Conservation (phyloP, 2,797 vertebrate genomes). For the Kryptolebias ocellatus region DNA sequence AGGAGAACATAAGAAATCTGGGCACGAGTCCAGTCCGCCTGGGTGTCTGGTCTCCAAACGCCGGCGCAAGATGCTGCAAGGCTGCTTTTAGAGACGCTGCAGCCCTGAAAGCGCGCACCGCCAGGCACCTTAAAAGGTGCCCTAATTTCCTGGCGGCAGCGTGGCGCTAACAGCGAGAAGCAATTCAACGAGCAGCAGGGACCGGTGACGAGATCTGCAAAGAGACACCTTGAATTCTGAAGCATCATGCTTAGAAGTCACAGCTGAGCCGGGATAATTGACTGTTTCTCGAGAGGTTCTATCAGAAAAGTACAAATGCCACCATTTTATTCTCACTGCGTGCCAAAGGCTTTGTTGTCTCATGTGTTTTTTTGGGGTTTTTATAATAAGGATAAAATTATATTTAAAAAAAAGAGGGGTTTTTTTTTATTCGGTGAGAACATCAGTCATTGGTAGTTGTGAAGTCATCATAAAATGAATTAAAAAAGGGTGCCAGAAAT, state of each 20-base stretch:
- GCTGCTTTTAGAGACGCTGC: conserved; percentile 17
- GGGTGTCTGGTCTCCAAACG: conserved; percentile 17
- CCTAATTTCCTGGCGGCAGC: not conserved
- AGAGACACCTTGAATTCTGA: conserved; percentile 3
- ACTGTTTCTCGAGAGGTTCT: not conserved
- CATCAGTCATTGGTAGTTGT: too few relatives aligned
- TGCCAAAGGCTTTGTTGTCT: not conserved
- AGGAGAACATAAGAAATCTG: conserved; percentile 23
- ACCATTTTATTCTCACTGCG: not conserved
- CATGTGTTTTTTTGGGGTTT: too few relatives aligned
- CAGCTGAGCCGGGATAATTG: not conserved
- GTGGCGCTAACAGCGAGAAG: not conserved
- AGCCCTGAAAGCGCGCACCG: conserved; percentile 16
- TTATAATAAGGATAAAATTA: too few relatives aligned
- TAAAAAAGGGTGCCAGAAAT: too few relatives aligned
- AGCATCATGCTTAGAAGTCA: not conserved
- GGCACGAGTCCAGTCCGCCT: conserved; percentile 18
- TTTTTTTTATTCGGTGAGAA: too few relatives aligned
- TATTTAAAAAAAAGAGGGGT: too few relatives aligned
- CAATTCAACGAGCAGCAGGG: not conserved
- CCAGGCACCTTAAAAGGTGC: not conserved
- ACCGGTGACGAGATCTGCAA: not conserved
- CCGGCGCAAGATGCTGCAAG: conserved; percentile 2
- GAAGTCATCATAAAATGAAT: too few relatives aligned
- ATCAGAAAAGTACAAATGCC: not conserved